Conservation (phyloP, 2,797 vertebrate species). For the Mormyrus hasselquistii region DNA sequence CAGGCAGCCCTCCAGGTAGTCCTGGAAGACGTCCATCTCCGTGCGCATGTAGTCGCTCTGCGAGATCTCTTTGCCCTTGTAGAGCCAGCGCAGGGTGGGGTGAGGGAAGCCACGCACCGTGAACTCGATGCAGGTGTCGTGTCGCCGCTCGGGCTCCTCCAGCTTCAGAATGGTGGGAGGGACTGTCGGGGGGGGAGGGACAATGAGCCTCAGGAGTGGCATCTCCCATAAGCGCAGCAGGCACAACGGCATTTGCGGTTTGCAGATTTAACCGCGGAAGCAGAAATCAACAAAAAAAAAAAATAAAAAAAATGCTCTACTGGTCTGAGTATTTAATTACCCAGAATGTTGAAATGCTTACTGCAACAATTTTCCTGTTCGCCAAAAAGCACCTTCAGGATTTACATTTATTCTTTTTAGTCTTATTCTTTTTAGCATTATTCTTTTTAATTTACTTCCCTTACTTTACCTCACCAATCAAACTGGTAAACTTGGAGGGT, state of each 20-base stretch:
- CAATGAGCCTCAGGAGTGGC: background rate
- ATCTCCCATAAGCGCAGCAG: background rate
- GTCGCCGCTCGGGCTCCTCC: slow-evolving; percentile 75
- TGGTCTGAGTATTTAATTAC: background rate
- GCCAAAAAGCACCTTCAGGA: background rate
- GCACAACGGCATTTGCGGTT: background rate
- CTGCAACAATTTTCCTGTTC: background rate
- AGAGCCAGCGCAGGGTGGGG: slow-evolving; percentile 78
- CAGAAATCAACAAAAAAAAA: background rate
- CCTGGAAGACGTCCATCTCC: slow-evolving; percentile 75
- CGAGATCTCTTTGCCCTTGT: slow-evolving; percentile 64
- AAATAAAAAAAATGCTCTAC: background rate
- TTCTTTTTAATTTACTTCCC: background rate
- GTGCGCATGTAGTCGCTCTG: slow-evolving; percentile 71
- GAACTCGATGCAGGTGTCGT: slow-evolving; percentile 91
- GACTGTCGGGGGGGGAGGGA: slow-evolving; percentile 53
- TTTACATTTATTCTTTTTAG: background rate
- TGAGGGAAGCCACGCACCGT: slow-evolving; percentile 82
- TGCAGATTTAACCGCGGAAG: background rate
- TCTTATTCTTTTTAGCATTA: no score
- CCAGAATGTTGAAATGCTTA: background rate
- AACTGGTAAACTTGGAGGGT: background rate
- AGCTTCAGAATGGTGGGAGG: slow-evolving; percentile 78
- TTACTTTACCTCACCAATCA: background rate
- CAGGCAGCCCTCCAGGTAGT: slow-evolving; percentile 85